A percentile compares a stretch with the other conserved stretches of the same genome.
These are phyloP conservation scores for Ceratitis capitata DNA, from an alignment of 1,140 invertebrate species.

Conservation along the genomic window DNA sequence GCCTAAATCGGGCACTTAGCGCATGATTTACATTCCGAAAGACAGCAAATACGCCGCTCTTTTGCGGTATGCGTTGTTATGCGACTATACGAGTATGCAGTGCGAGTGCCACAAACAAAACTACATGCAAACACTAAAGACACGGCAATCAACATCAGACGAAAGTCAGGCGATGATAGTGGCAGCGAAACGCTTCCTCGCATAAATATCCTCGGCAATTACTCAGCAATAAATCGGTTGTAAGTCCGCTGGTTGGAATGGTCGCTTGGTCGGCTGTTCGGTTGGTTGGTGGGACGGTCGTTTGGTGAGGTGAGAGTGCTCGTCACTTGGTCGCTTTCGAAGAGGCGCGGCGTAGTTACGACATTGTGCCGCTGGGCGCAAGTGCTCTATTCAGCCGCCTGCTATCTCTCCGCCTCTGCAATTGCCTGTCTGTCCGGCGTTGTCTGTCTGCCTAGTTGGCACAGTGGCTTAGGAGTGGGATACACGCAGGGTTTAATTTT, in stretches of 20 bases:
- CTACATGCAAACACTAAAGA: background rate
- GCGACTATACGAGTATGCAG: too few relatives aligned
- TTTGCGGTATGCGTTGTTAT: slow-evolving; percentile 64
- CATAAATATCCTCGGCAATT: slow-evolving; percentile 65
- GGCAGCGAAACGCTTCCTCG: slow-evolving; percentile 60
- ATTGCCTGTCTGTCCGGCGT: slow-evolving; percentile 3
- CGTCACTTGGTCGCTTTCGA: background rate
- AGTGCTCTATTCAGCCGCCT: background rate
- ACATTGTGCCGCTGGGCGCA: slow-evolving; percentile 5
- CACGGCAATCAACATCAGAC: slow-evolving; percentile 39
- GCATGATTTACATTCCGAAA: slow-evolving; percentile 66
- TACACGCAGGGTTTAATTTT: too few relatives aligned
- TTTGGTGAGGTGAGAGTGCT: too few relatives aligned
- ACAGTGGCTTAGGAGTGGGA: background rate
- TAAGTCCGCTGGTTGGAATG: background rate
- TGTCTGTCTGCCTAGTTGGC: background rate
- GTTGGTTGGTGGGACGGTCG: background rate
- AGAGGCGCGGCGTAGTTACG: background rate
- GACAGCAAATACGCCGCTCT: slow-evolving; percentile 64
- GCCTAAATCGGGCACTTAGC: slow-evolving; percentile 66
- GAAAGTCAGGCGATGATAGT: slow-evolving; percentile 1
- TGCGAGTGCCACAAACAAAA: slow-evolving; percentile 42
- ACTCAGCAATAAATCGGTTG: slow-evolving; percentile 65
- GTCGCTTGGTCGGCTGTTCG: too few relatives aligned
- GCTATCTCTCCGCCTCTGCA: slow-evolving; percentile 29